These are phyloP conservation scores for Drosophila falleni DNA, from an alignment of 2,888 invertebrate species.

Conservation along the genomic window DNA sequence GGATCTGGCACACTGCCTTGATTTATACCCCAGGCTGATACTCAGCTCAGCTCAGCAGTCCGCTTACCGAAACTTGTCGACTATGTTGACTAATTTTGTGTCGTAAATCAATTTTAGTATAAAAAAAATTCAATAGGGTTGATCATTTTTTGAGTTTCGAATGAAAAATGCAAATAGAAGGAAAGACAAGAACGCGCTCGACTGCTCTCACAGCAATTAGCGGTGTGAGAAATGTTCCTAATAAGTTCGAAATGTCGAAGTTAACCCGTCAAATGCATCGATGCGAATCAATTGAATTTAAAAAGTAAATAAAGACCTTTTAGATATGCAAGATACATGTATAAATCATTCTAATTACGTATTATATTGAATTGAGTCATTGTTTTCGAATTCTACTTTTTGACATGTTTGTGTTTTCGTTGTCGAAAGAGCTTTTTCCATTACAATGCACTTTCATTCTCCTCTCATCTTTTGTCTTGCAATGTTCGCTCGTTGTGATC, in stretches of 20 bases:
- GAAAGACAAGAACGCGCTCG: not conserved
- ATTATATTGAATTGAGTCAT: conserved; percentile 21
- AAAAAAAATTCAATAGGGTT: conserved; percentile 51
- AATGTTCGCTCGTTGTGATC: not conserved
- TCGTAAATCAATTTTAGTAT: conserved; percentile 77
- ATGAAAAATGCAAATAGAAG: conserved; percentile 60
- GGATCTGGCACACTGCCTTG: conserved; percentile 56
- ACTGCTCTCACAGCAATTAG: conserved; percentile 65
- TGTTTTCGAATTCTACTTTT: conserved; percentile 9
- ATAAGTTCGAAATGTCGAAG: conserved; percentile 20
- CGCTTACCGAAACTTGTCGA: conserved; percentile 56
- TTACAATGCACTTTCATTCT: not conserved
- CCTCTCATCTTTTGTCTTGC: not conserved
- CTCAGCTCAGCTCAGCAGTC: conserved; percentile 32
- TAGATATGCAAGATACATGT: not conserved
- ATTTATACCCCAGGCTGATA: conserved; percentile 67
- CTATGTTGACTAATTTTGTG: conserved; percentile 76
- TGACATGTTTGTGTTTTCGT: conserved; percentile 6
- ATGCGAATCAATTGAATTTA: conserved; percentile 18
- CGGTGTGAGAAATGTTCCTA: conserved; percentile 49
- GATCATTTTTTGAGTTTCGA: conserved; percentile 61
- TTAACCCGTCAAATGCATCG: conserved; percentile 24
- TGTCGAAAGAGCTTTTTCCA: conserved; percentile 1
- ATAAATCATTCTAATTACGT: conserved; percentile 7
- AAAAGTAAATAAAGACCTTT: conserved; percentile 12